A percentile compares a stretch with the other conserved stretches of the same genome.
Evolutionary conservation across 2,797 vertebrate genomes (phyloP).

Genomic region (Galago senegalensis): DNA sequence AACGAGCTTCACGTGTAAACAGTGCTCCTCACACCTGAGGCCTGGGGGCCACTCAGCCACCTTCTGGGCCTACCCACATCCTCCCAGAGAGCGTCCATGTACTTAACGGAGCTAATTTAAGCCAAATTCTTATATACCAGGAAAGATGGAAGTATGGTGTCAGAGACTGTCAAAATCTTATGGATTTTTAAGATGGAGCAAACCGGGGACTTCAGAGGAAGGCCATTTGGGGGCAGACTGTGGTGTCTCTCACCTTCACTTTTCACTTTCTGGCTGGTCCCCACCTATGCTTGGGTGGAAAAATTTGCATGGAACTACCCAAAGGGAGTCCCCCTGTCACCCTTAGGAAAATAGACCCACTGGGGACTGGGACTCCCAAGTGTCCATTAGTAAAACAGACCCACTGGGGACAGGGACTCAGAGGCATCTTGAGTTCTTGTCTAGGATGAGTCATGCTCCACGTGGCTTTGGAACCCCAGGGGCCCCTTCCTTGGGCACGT

Average conservation of each 20-base stretch:
- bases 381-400: background rate
- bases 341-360: background rate
- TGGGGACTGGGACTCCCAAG: rapidly evolving
- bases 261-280: background rate
- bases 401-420: rapidly evolving
- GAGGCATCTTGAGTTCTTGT: rapidly evolving
- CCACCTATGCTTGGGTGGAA: background rate
- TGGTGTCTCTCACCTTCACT: background rate
- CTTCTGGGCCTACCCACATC: rapidly evolving
- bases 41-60: background rate
- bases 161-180: conserved; percentile 22
- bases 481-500: background rate
- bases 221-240: background rate
- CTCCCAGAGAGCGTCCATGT: background rate
- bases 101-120: conserved; percentile 70
- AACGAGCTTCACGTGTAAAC: background rate
- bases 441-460: rapidly evolving
- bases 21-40: background rate
- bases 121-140: conserved; percentile 74
- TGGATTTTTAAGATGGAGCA: conserved; percentile 64
- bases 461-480: background rate
- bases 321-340: background rate
- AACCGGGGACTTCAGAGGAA: conserved; percentile 67
- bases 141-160: conserved; percentile 4
- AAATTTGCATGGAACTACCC: background rate